Evolutionary conservation across 2,888 invertebrate genomes (phyloP).

Genomic region (Cheilosia urbana): DNA sequence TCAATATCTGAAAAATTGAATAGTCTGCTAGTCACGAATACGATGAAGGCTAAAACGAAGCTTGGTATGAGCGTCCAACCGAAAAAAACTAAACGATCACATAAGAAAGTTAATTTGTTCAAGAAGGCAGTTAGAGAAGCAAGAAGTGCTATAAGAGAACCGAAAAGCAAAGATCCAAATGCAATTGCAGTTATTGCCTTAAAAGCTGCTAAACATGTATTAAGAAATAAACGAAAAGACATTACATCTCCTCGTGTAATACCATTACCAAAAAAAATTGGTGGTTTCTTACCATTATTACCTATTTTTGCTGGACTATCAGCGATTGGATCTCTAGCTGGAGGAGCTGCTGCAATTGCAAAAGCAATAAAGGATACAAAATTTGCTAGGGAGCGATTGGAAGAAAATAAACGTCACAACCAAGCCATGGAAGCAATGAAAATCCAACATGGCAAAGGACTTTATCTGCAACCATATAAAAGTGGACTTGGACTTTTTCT

Average conservation of each 20-base stretch:
- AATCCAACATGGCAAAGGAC: too few species aligned
- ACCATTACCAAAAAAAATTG: slow-evolving; percentile 78
- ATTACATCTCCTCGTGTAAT: slow-evolving; percentile 77
- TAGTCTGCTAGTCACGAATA: too few species aligned
- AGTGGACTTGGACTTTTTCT: background rate
- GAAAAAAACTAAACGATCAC: background rate
- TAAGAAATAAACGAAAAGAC: slow-evolving; percentile 42
- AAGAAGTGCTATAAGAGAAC: background rate
- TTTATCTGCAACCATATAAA: slow-evolving; percentile 79
- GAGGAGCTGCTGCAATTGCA: slow-evolving; percentile 70
- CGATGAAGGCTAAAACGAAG: slow-evolving; percentile 61
- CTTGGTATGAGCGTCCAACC: slow-evolving; percentile 20
- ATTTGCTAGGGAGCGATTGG: slow-evolving; percentile 77
- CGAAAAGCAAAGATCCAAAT: slow-evolving; percentile 1
- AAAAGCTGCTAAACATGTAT: slow-evolving; percentile 27
- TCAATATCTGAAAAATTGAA: too few species aligned
- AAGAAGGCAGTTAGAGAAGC: slow-evolving; percentile 54
- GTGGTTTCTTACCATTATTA: slow-evolving; percentile 78
- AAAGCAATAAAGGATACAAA: slow-evolving; percentile 80
- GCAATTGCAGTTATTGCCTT: slow-evolving; percentile 60
- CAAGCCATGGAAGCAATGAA: slow-evolving; percentile 80
- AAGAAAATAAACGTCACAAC: slow-evolving; percentile 80
- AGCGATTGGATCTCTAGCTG: slow-evolving; percentile 77
- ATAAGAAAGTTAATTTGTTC: slow-evolving; percentile 6
- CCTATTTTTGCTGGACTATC: slow-evolving; percentile 18